Conservation (phyloP, 2,888 invertebrate species). For the Dasysyrphus tricinctus region DNA sequence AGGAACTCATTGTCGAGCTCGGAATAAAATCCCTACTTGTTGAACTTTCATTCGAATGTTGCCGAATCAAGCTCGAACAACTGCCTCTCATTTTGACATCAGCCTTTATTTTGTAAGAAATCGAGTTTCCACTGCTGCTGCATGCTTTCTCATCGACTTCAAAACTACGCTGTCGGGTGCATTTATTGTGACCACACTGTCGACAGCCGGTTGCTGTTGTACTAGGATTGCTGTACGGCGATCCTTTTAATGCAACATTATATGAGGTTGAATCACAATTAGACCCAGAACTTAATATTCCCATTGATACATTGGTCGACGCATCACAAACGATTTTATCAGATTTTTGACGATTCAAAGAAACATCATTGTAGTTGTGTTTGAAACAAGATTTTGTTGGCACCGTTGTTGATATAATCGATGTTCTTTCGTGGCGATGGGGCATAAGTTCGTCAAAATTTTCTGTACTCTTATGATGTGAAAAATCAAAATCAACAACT, state of each 20-base stretch:
- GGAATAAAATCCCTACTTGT: conserved; percentile 76
- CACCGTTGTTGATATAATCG: conserved; percentile 69
- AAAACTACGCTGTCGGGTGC: conserved; percentile 81
- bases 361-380: conserved; percentile 78
- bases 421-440: conserved; percentile 56
- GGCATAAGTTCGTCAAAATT: conserved; percentile 77
- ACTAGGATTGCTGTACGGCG: conserved; percentile 38
- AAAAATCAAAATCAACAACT: conserved; percentile 84
- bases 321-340: conserved; percentile 76
- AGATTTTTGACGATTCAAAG: conserved; percentile 76
- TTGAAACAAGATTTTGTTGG: conserved; percentile 83
- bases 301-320: conserved; percentile 74
- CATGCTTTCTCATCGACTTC: conserved; percentile 80
- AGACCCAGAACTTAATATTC: conserved; percentile 31
- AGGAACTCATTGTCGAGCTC: conserved; percentile 78
- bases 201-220: conserved; percentile 78
- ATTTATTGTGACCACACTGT: conserved; percentile 82
- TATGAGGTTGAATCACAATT: conserved; percentile 51
- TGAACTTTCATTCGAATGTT: conserved; percentile 81
- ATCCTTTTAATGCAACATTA: conserved; percentile 37
- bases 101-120: conserved; percentile 70
- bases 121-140: conserved; percentile 74
- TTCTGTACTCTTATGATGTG: conserved; percentile 83
- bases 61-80: conserved; percentile 81
- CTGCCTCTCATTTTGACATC: conserved; percentile 80